Evolutionary conservation across 2,113 vertebrate genomes (phyloP).

Genomic region (Xiphophorus hellerii): DNA sequence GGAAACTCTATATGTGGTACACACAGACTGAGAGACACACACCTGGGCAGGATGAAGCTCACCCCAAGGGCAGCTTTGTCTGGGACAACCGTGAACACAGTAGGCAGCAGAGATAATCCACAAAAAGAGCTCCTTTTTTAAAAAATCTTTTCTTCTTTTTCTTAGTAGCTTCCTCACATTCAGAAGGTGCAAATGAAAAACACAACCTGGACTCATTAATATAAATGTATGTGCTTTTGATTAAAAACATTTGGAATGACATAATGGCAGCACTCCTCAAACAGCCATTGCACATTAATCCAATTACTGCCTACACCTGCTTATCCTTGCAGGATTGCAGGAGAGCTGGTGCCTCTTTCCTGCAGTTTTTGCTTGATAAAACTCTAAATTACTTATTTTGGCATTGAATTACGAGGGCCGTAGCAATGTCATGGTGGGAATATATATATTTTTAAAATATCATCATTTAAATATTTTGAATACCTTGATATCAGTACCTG

Average conservation of each 20-base stretch:
- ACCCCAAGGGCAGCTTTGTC: conserved; percentile 48
- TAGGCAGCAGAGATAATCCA: conserved; percentile 28
- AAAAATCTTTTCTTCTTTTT: conserved; percentile 5
- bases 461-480: too few relatives aligned
- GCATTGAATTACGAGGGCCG: not conserved
- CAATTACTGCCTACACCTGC: too few relatives aligned
- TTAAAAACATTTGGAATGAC: too few relatives aligned
- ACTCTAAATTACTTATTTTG: not conserved
- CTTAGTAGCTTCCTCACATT: not conserved
- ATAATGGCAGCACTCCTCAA: too few relatives aligned
- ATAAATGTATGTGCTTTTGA: too few relatives aligned
- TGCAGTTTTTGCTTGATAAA: not conserved
- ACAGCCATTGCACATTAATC: too few relatives aligned
- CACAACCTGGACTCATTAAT: not conserved
- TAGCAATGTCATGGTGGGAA: not conserved
- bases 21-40: conserved; percentile 35
- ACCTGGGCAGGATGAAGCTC: conserved; percentile 63
- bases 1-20: conserved; percentile 54
- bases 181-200: not conserved
- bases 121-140: conserved; percentile 2
- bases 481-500: too few relatives aligned
- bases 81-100: conserved; percentile 30
- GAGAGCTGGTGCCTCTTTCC: too few relatives aligned
- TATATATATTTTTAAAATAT: too few relatives aligned
- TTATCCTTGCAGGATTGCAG: too few relatives aligned